Evolutionary conservation across 2,888 invertebrate species (phyloP).

Genomic region (Sturmia bella): DNA sequence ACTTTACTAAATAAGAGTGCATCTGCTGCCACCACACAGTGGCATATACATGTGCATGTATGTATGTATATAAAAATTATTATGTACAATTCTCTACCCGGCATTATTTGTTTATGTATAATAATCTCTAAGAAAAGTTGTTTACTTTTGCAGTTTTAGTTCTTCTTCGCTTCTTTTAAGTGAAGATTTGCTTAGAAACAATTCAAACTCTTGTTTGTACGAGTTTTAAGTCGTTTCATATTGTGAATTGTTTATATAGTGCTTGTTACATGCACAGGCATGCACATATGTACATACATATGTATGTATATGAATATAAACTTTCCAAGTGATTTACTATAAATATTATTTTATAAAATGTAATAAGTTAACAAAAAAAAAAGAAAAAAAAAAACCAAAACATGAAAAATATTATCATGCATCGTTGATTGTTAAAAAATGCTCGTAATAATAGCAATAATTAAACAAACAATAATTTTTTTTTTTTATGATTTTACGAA

Average conservation of each 20-base stretch:
- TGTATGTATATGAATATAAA: slow-evolving; percentile 2
- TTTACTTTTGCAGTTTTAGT: slow-evolving; percentile 23
- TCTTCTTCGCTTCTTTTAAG: neutral
- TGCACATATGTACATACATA: neutral
- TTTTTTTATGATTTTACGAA: slow-evolving; percentile 28
- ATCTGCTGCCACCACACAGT: slow-evolving; percentile 3
- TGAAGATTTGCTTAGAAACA: neutral
- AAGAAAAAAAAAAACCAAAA: slow-evolving; percentile 30
- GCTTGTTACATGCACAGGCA: neutral
- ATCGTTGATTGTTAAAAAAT: slow-evolving; percentile 56
- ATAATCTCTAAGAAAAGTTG: slow-evolving; percentile 34
- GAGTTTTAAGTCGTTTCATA: neutral
- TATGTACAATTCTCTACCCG: slow-evolving; percentile 35
- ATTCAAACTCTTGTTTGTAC: neutral
- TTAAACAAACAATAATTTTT: neutral
- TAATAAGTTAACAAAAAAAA: slow-evolving; percentile 32
- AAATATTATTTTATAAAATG: slow-evolving; percentile 32
- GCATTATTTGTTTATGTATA: slow-evolving; percentile 42
- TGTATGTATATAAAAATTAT: neutral
- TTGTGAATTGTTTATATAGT: neutral
- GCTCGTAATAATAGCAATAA: neutral
- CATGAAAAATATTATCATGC: slow-evolving; percentile 63
- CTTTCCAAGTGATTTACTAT: slow-evolving; percentile 44
- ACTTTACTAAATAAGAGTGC: slow-evolving; percentile 3
- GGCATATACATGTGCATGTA: neutral